Evolutionary conservation across 2,113 vertebrate genomes (phyloP).

Genomic region (Vicugna pacos): DNA sequence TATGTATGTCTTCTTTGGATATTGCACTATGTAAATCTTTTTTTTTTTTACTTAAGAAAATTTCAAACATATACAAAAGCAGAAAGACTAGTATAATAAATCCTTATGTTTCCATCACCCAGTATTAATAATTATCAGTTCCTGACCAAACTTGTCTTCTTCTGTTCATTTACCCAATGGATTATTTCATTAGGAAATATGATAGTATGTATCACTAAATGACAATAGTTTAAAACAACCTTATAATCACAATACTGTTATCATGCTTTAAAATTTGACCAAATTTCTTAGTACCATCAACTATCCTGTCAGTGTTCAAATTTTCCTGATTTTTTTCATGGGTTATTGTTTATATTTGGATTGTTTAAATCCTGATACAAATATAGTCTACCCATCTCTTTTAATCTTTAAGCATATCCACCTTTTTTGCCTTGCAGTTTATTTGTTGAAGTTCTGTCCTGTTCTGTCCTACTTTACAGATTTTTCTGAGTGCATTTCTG

Average conservation of each 20-base stretch:
- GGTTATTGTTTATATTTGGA: constrained; percentile 9
- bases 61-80: background rate
- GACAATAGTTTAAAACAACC: background rate
- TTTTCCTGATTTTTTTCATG: background rate
- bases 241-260: background rate
- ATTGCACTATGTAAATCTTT: background rate
- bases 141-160: background rate
- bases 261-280: background rate
- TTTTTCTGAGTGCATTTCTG: background rate
- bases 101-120: background rate
- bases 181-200: background rate
- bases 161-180: background rate
- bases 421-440: background rate
- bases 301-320: background rate
- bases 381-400: background rate
- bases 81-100: background rate
- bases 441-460: background rate
- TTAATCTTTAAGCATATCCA: background rate
- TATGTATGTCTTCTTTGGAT: background rate
- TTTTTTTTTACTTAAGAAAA: constrained; percentile 3
- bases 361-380: background rate
- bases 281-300: background rate
- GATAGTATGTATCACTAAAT: background rate
- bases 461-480: background rate
- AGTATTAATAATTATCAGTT: background rate